Evolutionary conservation across 1,140 invertebrate genomes (phyloP), one percentile per base, ranked within the genome.

Genomic region (Anadara kagoshimensis): DNA sequence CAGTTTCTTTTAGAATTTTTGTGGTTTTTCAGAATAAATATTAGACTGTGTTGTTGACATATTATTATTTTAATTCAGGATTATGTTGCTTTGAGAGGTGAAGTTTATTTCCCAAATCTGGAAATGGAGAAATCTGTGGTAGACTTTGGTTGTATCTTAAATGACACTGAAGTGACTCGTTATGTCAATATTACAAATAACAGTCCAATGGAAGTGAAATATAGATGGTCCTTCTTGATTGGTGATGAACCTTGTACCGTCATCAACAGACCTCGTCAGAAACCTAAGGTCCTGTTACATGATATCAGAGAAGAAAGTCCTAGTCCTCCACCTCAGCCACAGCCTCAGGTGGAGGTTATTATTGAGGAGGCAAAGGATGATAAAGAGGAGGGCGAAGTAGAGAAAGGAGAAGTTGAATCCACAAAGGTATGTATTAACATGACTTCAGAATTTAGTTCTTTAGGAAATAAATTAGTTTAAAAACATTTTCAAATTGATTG

Each of bases 101-200:
- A 90, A 65, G 88, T 90, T 0, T 88, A 88, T 74, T 89, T 89
- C 76, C 89, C 89, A 18, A 90, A 90, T 67, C 65, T 90, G 41
- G 78, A 84, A 59, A 88, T 90, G 81, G 87, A 89, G 78, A 86
- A 86, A 72, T 76, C 76, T 5, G 70, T 77, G 1, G 76, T 90
- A 16, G 83, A 90, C 78, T 90, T 90, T 81, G 89, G 87, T 10
- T 90, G 88, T 73, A 88, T 90, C 45, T 68, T 90, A n/a, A 90
- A 90, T 78, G 85, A 89, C 71, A 88, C 86, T 5, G 87, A 89
- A 64, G 87, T 88, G 0, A 89, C 86, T 1, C 71, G 87, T 11
- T 88, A 88, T 54, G 78, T 90, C 36, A 90, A 88, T 76, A 88
- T 90, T 66, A 87, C 83, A 16, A 90, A 90, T 77, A 87, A 88